phyloP scores from a whole-genome alignment of 2,797 vertebrate species.

The Mus minutoides region DNA sequence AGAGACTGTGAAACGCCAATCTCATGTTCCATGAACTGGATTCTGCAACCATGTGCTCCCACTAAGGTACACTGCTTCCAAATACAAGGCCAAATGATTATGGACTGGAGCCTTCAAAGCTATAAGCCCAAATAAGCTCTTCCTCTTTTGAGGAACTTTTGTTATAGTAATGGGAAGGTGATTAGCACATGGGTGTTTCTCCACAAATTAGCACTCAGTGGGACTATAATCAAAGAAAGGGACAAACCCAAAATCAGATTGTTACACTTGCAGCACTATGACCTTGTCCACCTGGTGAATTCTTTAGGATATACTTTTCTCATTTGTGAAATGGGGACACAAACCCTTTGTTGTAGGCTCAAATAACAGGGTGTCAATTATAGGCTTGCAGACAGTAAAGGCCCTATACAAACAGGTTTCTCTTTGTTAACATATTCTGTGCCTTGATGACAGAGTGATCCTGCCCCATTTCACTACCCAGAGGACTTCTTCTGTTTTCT shows the following conservation, averaged over 20 bases:
- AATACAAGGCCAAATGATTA: neutral
- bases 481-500: neutral
- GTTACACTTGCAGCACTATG: neutral
- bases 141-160: neutral
- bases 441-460: neutral
- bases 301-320: conserved; percentile 28
- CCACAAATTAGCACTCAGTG: conserved; percentile 2
- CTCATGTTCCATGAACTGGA: neutral
- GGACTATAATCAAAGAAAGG: neutral
- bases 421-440: neutral
- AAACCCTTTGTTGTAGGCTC: neutral
- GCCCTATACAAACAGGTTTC: neutral
- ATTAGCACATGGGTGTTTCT: neutral
- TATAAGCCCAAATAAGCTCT: neutral
- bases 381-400: conserved; percentile 1
- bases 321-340: conserved; percentile 10
- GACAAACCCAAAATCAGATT: neutral
- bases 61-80: neutral
- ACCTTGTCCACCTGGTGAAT: neutral
- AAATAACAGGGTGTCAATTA: neutral
- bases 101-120: neutral
- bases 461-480: neutral
- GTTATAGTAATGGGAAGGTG: neutral
- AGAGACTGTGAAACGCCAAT: neutral
- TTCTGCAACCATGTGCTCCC: neutral